phyloP scores from a whole-genome alignment of 2,113 vertebrate genomes.

The Ceratotherium simum region DNA sequence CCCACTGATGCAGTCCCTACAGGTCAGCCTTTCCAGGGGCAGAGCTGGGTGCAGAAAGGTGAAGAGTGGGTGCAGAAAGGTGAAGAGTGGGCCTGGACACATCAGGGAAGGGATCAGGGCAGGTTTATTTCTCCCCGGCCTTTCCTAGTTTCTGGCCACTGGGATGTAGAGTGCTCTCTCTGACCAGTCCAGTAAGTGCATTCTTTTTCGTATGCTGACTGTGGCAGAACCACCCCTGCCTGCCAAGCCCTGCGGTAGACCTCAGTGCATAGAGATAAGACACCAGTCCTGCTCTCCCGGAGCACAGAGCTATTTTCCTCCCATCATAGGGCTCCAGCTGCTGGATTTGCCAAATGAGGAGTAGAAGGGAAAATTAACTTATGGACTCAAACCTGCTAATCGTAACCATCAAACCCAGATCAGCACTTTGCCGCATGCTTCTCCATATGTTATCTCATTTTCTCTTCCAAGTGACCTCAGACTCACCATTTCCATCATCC shows the following conservation, averaged over 20 bases:
- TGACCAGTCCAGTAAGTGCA: background rate
- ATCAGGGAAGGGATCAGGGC: background rate
- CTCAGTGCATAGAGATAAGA: background rate
- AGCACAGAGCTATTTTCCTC: background rate
- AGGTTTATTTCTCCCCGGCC: background rate
- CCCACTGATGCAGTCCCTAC: background rate
- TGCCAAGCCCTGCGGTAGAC: background rate
- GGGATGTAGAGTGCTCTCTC: background rate
- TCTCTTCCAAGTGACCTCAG: background rate
- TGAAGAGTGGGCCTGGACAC: too few species aligned
- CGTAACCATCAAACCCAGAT: background rate
- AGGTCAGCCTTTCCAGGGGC: background rate
- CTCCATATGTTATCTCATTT: background rate
- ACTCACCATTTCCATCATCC: background rate
- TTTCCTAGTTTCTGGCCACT: background rate
- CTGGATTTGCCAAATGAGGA: slow-evolving; percentile 14
- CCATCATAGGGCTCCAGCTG: background rate
- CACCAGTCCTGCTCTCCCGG: background rate
- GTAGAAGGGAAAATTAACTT: background rate
- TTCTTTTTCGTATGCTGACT: background rate
- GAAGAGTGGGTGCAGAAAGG: too few species aligned
- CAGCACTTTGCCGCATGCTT: background rate
- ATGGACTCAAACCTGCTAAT: background rate
- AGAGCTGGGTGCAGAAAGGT: background rate
- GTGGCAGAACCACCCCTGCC: too few species aligned